Evolutionary conservation across 2,888 invertebrate species (phyloP).

Genomic region (Orthonevra nobilis): DNA sequence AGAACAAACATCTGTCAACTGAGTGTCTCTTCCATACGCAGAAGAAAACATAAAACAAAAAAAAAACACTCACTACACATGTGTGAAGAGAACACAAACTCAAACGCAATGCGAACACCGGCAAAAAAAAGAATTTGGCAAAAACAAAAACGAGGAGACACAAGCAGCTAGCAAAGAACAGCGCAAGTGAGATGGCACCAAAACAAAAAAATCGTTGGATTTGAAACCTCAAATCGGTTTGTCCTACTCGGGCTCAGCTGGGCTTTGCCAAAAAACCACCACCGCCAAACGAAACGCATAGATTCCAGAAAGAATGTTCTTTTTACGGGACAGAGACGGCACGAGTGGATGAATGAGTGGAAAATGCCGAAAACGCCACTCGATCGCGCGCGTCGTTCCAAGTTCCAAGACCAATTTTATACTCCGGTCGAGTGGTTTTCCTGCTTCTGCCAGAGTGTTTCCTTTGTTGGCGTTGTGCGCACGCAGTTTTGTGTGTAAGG

Average conservation of each 20-base stretch:
- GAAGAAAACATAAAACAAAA: not conserved
- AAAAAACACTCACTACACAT: constrained; percentile 5
- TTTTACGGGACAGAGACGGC: constrained; percentile 28
- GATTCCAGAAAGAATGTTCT: constrained; percentile 46
- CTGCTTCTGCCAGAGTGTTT: constrained; percentile 57
- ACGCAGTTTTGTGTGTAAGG: constrained; percentile 55
- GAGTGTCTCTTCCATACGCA: not conserved
- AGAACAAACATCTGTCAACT: constrained; percentile 23
- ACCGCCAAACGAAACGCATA: not conserved
- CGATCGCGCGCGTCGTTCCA: constrained; percentile 57
- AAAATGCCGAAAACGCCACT: constrained; percentile 41
- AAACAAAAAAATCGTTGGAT: constrained; percentile 33
- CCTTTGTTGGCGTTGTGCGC: constrained; percentile 67
- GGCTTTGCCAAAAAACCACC: not conserved
- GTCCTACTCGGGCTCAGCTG: constrained; percentile 12
- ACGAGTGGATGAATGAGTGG: constrained; percentile 20
- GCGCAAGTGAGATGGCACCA: constrained; percentile 28
- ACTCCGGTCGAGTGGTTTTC: constrained; percentile 36
- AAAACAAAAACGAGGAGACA: not conserved
- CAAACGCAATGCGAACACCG: constrained; percentile 34
- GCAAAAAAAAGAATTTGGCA: constrained; percentile 61
- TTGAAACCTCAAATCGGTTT: not conserved
- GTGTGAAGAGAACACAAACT: constrained; percentile 1
- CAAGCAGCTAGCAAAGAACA: not conserved
- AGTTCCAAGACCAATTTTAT: constrained; percentile 13